Evolutionary conservation across 2,888 invertebrate genomes (phyloP), one percentile per base, ranked within the genome.

Genomic region (Drosophila anceps): DNA sequence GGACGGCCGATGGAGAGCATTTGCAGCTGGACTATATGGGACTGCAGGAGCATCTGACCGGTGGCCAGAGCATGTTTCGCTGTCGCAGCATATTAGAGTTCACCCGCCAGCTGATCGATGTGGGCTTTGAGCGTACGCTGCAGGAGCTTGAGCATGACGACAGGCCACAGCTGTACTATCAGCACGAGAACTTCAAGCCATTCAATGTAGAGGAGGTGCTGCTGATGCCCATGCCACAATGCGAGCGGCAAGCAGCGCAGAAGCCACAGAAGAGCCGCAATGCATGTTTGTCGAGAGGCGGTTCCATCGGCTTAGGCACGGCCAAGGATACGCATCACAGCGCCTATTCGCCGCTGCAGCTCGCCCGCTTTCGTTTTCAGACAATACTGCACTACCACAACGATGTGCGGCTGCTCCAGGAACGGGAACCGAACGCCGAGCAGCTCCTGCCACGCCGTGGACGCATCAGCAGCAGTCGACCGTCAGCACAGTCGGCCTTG

Each of bases 1-100:
- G 84, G 84, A 55, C 80, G 0, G n/a, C 1, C 1, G 33, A 53
- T n/a, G 82, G 74, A 0, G 13, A 27, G 13, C 46, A 62, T 2
- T 18, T 89, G 54, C 46, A 67, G n/a, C 0, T 85, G 48, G 62
- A 72, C n/a, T 80, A 80, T n/a, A 0, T 51, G 29, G 80, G 68
- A 0, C 12, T 85, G 53, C 88, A 89, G 70, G 57, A 74, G 8
- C 68, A 89, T 48, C 53, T 85, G 50, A 15, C 20, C 15, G 29
- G 81, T 15, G 4, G 2, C 0, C 44, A 54, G 0, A 43, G 48
- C 15, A 57, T 86, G 3, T 84, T 84, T 31, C 35, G 50, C 1
- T 33, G 71, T 13, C 60, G 27, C 20, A 73, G 35, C 29, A 15
- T 74, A 0, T 0, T n/a, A 12, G 68, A 82, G 29, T 79, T 84